Evolutionary conservation across 2,888 invertebrate species (phyloP).

Genomic region (Entomobrya multifasciata): DNA sequence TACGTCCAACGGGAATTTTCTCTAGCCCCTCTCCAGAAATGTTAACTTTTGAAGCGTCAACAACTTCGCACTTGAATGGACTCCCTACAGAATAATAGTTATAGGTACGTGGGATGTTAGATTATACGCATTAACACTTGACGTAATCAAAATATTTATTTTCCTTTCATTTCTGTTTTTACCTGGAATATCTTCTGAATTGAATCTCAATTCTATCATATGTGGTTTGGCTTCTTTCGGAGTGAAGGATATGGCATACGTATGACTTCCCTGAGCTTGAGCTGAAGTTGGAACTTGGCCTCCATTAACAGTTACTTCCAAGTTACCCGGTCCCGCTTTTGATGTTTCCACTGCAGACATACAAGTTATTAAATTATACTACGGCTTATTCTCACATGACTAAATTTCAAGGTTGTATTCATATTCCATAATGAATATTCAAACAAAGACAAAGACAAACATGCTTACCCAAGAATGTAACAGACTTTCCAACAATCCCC

Average conservation of each 20-base stretch:
- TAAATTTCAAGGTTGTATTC: too few relatives aligned
- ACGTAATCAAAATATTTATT: background rate
- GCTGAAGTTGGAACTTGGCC: conserved; percentile 98
- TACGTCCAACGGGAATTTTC: conserved; percentile 92
- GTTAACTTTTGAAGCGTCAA: conserved; percentile 91
- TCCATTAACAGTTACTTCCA: conserved; percentile 99
- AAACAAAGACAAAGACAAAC: background rate
- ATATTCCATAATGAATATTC: background rate
- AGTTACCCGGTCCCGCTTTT: conserved; percentile 98
- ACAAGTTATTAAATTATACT: too few relatives aligned
- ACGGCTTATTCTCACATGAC: too few relatives aligned
- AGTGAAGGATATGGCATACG: conserved; percentile 97
- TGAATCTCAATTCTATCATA: conserved; percentile 96
- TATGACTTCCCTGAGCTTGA: conserved; percentile 97
- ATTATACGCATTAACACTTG: conserved; percentile 5
- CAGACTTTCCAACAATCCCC: conserved; percentile 93
- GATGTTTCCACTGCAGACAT: conserved; percentile 98
- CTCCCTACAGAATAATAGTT: conserved; percentile 84
- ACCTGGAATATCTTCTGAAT: conserved; percentile 91
- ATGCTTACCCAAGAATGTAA: conserved; percentile 91
- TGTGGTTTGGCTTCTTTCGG: conserved; percentile 95
- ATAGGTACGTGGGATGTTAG: background rate
- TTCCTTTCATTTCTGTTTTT: background rate
- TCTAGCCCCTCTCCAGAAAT: conserved; percentile 91
- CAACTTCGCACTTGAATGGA: conserved; percentile 90